phyloP scores from a whole-genome alignment of 2,113 vertebrate species.

The Gorilla gorilla region DNA sequence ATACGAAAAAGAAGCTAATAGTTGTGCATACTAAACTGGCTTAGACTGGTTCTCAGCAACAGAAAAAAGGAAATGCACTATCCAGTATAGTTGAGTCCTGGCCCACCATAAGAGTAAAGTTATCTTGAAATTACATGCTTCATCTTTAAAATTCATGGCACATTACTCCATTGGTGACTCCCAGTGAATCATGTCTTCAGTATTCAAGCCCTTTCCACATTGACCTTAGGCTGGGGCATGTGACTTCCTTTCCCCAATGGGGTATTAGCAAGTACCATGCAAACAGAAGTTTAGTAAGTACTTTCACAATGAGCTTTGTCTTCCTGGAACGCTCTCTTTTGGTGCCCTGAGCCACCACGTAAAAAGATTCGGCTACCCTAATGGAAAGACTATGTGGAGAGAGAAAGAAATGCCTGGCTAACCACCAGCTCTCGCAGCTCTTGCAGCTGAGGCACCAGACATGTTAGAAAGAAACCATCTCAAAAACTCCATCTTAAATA shows the following conservation, averaged over 20 bases:
- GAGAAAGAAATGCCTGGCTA: background rate
- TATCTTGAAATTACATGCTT: background rate
- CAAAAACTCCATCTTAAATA: background rate
- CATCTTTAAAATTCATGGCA: background rate
- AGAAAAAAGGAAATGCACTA: background rate
- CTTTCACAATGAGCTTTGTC: background rate
- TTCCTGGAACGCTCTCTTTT: background rate
- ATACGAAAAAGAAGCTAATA: background rate
- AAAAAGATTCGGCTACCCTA: background rate
- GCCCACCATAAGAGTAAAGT: background rate
- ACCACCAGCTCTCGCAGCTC: background rate
- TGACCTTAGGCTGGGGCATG: background rate
- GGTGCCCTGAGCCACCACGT: background rate
- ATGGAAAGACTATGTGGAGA: background rate
- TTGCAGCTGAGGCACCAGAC: background rate
- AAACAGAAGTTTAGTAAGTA: background rate
- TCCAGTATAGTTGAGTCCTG: background rate
- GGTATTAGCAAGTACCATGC: background rate
- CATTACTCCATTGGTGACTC: background rate
- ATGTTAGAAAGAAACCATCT: background rate
- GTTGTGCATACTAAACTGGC: background rate
- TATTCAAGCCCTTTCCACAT: background rate
- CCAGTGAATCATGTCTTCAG: background rate
- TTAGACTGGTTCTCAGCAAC: slow-evolving; percentile 18
- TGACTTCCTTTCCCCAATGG: background rate